Evolutionary conservation across 2,797 vertebrate species (phyloP), one percentile per base, ranked within the genome.

Genomic region (Psittacula derbiana): DNA sequence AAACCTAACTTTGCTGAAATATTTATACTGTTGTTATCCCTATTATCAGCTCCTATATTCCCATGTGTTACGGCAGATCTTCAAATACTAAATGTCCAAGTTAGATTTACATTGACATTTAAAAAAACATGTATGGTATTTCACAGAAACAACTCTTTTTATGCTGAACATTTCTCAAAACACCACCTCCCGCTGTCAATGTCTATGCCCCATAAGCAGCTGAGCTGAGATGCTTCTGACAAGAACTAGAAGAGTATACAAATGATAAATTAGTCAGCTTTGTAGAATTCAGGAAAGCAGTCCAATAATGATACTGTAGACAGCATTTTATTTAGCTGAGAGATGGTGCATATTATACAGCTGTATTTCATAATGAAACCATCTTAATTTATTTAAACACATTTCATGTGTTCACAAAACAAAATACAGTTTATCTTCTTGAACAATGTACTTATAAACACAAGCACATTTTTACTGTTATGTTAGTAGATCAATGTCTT

Each of bases 221-320:
- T 96, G 88, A 97, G 95, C 95, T 95, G 95, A 97, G 92, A 92
- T 96, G 90, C 87, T 88, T 94, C 96, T 95, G 95, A 95, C 96
- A 97, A 92, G 93, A 97, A 97, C 90, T 89, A 92, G 81, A 96
- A 97, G 89, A 96, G 75, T 84, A 92, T 58, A 95, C 73, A 95
- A 88, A 97, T 97, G 97, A 98, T 97, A 97, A 97, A 98, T 98
- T 90, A 97, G 90, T 93, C 92, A 95, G 94, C 95, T 92, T 94
- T 78, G 84, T 69, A 71, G 76, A 96, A 97, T 95, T 88, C 90
- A 90, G 84, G 75, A 95, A 94, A 80, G 73, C 31, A 89, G 75
- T 65, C 69, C 69, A 96, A 88, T 95, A 97, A 95, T 83, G 70
- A 95, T 49, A 64, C 4, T 47, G 90, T 53, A 87, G 84, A 94